Conservation (phyloP, 2,888 invertebrate genomes). For the Archips xylosteana region DNA sequence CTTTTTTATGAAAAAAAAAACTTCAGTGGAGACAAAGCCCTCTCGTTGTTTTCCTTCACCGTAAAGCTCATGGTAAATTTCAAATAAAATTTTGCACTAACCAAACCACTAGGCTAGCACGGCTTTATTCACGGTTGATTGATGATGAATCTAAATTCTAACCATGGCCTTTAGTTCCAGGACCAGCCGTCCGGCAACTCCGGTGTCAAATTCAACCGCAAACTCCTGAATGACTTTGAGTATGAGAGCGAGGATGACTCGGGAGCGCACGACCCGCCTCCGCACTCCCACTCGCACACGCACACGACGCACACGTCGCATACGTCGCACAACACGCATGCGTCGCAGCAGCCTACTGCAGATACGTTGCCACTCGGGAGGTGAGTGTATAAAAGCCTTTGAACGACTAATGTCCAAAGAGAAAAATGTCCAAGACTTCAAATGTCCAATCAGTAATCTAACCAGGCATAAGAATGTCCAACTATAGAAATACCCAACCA, state of each 20-base stretch:
- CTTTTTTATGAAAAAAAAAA: no score
- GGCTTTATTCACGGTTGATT: no score
- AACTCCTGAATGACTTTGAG: slow-evolving; percentile 93
- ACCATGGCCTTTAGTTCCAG: slow-evolving; percentile 65
- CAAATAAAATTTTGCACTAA: no score
- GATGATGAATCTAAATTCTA: not conserved
- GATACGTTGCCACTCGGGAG: slow-evolving; percentile 73
- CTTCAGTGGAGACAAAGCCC: no score
- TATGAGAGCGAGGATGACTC: slow-evolving; percentile 97
- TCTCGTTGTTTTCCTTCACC: no score
- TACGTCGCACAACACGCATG: slow-evolving; percentile 41
- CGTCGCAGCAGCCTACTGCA: slow-evolving; percentile 42
- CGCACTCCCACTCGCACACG: slow-evolving; percentile 44
- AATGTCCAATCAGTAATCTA: no score
- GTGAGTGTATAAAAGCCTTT: slow-evolving; percentile 49
- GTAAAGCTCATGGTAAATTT: no score
- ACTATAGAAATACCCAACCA: no score
- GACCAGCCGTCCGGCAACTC: slow-evolving; percentile 68
- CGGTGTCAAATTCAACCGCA: slow-evolving; percentile 91
- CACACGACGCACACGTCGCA: slow-evolving; percentile 40
- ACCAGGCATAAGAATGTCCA: no score
- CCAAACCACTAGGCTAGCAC: no score
- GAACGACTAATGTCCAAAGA: no score
- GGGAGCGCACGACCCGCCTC: slow-evolving; percentile 58
- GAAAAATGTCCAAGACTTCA: no score